These are phyloP conservation scores for Drosophila trichaetosa DNA, from an alignment of 2,888 invertebrate species.

Conservation along the genomic window DNA sequence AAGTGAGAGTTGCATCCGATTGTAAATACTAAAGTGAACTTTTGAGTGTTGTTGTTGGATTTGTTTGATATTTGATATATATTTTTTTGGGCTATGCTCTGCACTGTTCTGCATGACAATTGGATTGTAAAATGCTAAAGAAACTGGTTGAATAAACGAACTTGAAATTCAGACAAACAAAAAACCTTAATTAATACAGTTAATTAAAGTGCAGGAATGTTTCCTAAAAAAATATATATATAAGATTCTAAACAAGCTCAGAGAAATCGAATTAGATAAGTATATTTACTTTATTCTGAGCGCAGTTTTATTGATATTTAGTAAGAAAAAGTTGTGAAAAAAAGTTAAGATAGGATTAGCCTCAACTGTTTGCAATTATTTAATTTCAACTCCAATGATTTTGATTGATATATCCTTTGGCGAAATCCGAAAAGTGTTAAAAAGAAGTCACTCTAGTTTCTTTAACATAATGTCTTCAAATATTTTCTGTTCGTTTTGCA, in stretches of 20 bases:
- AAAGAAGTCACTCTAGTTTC: background rate
- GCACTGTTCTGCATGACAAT: slow-evolving; percentile 42
- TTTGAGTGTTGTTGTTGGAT: background rate
- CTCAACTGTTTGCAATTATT: background rate
- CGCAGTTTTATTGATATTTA: too few species aligned
- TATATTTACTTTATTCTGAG: background rate
- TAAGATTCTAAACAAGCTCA: background rate
- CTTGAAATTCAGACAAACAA: background rate
- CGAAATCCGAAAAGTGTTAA: background rate
- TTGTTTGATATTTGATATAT: background rate
- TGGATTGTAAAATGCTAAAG: slow-evolving; percentile 32
- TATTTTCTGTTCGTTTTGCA: too few species aligned
- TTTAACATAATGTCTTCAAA: background rate
- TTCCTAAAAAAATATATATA: background rate
- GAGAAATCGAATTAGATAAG: background rate
- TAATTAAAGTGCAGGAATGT: background rate
- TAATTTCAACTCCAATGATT: background rate
- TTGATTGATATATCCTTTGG: too few species aligned
- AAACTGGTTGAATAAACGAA: slow-evolving; percentile 9
- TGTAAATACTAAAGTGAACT: slow-evolving; percentile 13
- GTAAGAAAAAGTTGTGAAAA: background rate
- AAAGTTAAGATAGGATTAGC: background rate
- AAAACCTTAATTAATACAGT: background rate
- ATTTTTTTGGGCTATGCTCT: slow-evolving; percentile 34
- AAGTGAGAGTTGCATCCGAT: slow-evolving; percentile 61